A percentile compares a stretch with the other conserved stretches of the same genome.
Evolutionary conservation across 2,888 invertebrate species (phyloP).

Genomic region (Coenonympha arcania): DNA sequence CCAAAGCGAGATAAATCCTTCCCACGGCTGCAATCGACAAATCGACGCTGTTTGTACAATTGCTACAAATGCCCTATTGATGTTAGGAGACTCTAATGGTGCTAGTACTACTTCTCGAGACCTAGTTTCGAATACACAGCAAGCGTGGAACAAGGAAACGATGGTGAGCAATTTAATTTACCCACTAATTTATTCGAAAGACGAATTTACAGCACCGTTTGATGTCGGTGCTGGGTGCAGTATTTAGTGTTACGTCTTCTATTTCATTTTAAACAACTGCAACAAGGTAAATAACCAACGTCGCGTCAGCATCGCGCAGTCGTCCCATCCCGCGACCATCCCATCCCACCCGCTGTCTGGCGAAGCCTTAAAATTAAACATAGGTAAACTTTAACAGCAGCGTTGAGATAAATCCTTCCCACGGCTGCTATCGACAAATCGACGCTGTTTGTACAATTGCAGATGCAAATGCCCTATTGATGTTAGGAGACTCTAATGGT

Average conservation of each 20-base stretch:
- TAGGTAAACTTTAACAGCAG: slow-evolving; percentile 2
- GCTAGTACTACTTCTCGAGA: slow-evolving; percentile 18
- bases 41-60: slow-evolving; percentile 27
- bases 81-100: too few relatives aligned
- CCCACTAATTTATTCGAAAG: too few relatives aligned
- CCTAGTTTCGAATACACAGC: slow-evolving; percentile 11
- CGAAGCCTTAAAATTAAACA: background rate
- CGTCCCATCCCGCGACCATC: background rate
- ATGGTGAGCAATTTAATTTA: too few relatives aligned
- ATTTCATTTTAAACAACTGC: background rate
- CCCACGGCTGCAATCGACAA: slow-evolving; percentile 27
- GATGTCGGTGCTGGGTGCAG: too few relatives aligned
- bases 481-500: slow-evolving; percentile 33
- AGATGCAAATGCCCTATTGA: slow-evolving; percentile 32
- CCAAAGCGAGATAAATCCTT: slow-evolving; percentile 24
- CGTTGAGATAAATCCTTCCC: slow-evolving; percentile 26
- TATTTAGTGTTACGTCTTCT: too few relatives aligned
- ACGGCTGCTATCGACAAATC: slow-evolving; percentile 27
- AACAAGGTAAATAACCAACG: too few relatives aligned
- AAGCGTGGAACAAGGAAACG: background rate
- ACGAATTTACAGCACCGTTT: too few relatives aligned
- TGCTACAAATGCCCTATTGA: slow-evolving; percentile 29
- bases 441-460: slow-evolving; percentile 26
- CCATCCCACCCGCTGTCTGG: background rate
- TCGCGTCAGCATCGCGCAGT: too few relatives aligned